Evolutionary conservation across 2,888 invertebrate genomes (phyloP).

Genomic region (Apotomis turbidana): DNA sequence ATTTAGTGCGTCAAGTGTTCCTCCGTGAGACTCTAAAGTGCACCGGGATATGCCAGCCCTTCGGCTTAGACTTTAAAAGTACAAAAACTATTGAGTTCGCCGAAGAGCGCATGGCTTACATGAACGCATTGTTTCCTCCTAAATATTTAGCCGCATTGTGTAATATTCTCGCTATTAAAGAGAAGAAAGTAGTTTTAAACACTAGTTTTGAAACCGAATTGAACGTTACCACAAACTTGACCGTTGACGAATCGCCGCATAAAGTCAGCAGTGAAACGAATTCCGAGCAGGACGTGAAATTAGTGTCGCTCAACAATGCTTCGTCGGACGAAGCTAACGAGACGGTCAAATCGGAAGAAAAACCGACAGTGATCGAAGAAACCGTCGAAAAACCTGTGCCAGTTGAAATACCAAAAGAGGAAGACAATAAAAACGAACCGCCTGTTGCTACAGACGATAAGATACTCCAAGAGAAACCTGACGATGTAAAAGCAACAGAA

Average conservation of each 20-base stretch:
- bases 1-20: conserved; percentile 84
- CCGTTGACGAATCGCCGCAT: conserved; percentile 68
- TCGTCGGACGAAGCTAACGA: conserved; percentile 67
- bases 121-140: conserved; percentile 85
- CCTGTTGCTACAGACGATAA: conserved; percentile 58
- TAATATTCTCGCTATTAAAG: conserved; percentile 88
- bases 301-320: conserved; percentile 64
- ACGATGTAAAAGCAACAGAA: conserved; percentile 48
- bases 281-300: conserved; percentile 67
- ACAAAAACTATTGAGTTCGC: conserved; percentile 80
- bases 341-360: conserved; percentile 63
- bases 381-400: conserved; percentile 56
- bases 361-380: conserved; percentile 55
- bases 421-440: conserved; percentile 61
- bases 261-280: conserved; percentile 64
- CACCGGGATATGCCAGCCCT: conserved; percentile 84
- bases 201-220: conserved; percentile 83
- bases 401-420: conserved; percentile 64
- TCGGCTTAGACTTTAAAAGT: conserved; percentile 85
- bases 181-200: conserved; percentile 87
- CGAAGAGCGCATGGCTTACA: conserved; percentile 81
- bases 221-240: conserved; percentile 77
- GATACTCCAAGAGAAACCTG: conserved; percentile 54
- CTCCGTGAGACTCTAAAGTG: conserved; percentile 85
- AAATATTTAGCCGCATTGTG: conserved; percentile 91